Conservation (phyloP, 1,140 invertebrate species). For the Kradibia gibbosae region DNA sequence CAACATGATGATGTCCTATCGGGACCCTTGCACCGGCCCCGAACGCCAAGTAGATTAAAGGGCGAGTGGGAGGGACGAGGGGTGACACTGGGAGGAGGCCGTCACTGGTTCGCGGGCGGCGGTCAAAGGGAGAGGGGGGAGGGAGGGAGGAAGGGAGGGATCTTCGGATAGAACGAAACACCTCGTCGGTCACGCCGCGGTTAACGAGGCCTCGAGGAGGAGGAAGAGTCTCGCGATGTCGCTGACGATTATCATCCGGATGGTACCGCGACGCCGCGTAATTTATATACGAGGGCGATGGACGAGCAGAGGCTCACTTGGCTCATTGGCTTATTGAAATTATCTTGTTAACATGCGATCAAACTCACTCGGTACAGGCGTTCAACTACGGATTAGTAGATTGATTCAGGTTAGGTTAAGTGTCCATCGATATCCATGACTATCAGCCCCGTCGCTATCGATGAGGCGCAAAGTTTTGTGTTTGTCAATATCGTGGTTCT, state of each 20-base stretch:
- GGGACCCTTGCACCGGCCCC: slow-evolving; percentile 23
- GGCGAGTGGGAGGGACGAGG: no score
- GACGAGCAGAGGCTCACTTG: not conserved
- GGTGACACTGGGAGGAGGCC: no score
- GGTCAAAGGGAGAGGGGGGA: not conserved
- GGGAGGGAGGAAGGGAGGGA: slow-evolving; percentile 18
- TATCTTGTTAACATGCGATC: slow-evolving; percentile 34
- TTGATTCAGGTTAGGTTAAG: not conserved
- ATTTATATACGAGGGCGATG: not conserved
- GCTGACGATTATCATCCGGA: slow-evolving; percentile 31
- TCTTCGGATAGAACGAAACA: slow-evolving; percentile 59
- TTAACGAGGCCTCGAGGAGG: slow-evolving; percentile 62
- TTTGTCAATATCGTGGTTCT: no score
- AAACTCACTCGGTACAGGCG: not conserved
- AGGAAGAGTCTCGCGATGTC: slow-evolving; percentile 23
- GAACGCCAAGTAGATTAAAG: no score
- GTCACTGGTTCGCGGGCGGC: no score
- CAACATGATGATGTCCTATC: slow-evolving; percentile 70
- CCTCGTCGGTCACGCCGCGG: slow-evolving; percentile 65
- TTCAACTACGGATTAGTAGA: not conserved
- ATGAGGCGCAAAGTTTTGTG: no score
- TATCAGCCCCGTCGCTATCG: no score
- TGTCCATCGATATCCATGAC: no score
- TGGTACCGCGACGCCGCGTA: not conserved
- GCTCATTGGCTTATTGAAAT: slow-evolving; percentile 34